Conservation (phyloP, 2,113 vertebrate genomes). For the Mus spicilegus region DNA sequence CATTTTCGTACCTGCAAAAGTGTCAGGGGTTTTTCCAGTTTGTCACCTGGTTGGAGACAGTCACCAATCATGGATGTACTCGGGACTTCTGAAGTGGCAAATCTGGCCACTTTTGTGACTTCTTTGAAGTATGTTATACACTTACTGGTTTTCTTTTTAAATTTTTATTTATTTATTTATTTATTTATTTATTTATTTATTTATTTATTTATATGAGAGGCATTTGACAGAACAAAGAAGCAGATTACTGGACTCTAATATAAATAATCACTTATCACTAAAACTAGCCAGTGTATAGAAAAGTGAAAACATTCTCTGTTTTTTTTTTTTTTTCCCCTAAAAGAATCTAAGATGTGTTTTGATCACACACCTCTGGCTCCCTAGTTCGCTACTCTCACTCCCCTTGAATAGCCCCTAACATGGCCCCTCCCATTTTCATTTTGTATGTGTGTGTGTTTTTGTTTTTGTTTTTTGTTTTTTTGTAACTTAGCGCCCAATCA, state of each 20-base stretch:
- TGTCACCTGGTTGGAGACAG: background rate
- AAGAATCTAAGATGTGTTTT: background rate
- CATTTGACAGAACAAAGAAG: slow-evolving; percentile 19
- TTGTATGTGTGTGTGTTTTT: too few relatives aligned
- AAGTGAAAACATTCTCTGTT: background rate
- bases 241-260: background rate
- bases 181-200: too few relatives aligned
- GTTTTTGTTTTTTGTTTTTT: background rate
- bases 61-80: background rate
- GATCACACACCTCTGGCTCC: background rate
- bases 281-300: background rate
- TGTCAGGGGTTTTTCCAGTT: background rate
- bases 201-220: too few relatives aligned
- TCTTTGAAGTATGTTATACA: background rate
- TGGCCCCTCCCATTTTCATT: background rate
- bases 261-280: background rate
- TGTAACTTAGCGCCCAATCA: background rate
- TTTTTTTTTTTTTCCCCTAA: background rate
- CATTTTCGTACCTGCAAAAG: slow-evolving; percentile 86
- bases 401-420: background rate
- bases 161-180: too few relatives aligned
- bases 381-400: too few relatives aligned
- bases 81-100: background rate
- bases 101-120: background rate
- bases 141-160: too few relatives aligned